Conservation (phyloP, 2,797 vertebrate species). For the Sebastolobus alascanus region DNA sequence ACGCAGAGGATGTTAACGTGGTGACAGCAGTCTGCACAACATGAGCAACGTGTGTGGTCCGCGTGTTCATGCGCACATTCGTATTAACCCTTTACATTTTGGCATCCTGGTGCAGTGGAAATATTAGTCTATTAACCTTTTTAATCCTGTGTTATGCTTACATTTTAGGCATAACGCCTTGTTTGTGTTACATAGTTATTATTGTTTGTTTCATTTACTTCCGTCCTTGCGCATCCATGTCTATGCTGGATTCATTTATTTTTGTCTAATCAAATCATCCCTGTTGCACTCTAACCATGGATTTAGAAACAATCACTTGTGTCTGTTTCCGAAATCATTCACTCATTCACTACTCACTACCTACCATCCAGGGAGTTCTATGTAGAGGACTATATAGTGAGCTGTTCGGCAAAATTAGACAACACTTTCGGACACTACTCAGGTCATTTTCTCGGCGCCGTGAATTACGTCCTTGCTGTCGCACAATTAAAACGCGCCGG, state of each 20-base stretch:
- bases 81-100: background rate
- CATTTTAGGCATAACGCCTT: background rate
- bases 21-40: slow-evolving; percentile 14
- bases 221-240: background rate
- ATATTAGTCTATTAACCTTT: background rate
- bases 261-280: background rate
- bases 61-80: background rate
- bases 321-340: too few relatives aligned
- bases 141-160: background rate
- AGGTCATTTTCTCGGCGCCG: too few relatives aligned
- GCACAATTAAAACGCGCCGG: too few relatives aligned
- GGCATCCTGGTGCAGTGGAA: background rate
- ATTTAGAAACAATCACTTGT: too few relatives aligned
- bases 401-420: too few relatives aligned
- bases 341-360: too few relatives aligned
- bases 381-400: too few relatives aligned
- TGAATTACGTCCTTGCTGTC: too few relatives aligned
- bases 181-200: slow-evolving; percentile 12
- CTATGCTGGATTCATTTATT: background rate
- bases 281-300: background rate
- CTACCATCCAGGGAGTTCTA: too few relatives aligned
- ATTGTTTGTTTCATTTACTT: background rate
- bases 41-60: background rate
- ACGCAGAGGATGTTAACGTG: slow-evolving; percentile 3
- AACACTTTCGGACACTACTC: too few relatives aligned